These are phyloP conservation scores for Spilosoma lubricipeda DNA, from an alignment of 2,888 invertebrate species.

Conservation along the genomic window DNA sequence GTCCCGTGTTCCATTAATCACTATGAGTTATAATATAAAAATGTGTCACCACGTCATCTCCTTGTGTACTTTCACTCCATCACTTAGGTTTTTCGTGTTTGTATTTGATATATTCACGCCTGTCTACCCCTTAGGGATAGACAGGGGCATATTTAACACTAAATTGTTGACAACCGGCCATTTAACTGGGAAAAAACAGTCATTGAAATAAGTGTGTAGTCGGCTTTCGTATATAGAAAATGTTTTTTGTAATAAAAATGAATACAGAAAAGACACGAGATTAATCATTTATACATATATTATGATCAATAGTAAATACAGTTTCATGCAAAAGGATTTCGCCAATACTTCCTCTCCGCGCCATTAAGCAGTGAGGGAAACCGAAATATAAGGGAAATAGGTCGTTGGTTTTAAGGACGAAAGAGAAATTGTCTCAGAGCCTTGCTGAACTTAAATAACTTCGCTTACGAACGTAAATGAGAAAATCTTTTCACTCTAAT, in stretches of 20 bases:
- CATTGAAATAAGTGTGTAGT: not conserved
- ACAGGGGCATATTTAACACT: not conserved
- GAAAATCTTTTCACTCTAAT: not conserved
- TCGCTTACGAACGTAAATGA: not conserved
- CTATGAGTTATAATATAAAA: not conserved
- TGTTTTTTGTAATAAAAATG: not conserved
- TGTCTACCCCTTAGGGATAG: not conserved
- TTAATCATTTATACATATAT: not conserved
- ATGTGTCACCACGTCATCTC: not conserved
- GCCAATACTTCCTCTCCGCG: not conserved
- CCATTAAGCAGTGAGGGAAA: constrained; percentile 1
- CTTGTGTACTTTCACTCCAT: not conserved
- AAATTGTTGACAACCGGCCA: not conserved
- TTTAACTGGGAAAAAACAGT: no score
- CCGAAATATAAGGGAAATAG: not conserved
- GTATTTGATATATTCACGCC: not conserved
- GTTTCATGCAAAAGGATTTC: not conserved
- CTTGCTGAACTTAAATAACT: not conserved
- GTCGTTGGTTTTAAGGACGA: not conserved
- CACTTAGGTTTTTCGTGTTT: not conserved
- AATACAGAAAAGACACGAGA: not conserved
- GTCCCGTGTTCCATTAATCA: not conserved
- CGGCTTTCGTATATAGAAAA: not conserved
- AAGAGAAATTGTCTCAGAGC: not conserved
- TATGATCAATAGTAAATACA: not conserved